These are phyloP conservation scores for Cyphomyrus plagiostoma DNA, from an alignment of 2,113 vertebrate genomes.

Conservation along the genomic window DNA sequence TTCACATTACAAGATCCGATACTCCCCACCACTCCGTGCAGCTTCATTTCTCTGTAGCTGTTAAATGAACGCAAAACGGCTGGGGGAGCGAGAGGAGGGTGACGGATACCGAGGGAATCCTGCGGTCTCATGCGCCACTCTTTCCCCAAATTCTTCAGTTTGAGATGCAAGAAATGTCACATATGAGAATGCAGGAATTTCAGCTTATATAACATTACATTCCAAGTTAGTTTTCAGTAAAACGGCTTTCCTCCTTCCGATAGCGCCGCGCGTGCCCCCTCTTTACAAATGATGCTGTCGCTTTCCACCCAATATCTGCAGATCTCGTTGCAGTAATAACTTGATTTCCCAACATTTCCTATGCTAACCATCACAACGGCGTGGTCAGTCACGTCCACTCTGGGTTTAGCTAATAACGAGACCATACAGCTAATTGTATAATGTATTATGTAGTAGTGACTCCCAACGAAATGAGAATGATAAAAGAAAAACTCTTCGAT, in stretches of 20 bases:
- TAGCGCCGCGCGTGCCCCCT: background rate
- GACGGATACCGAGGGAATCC: background rate
- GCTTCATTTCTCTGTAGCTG: background rate
- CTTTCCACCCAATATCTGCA: background rate
- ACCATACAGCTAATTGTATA: background rate
- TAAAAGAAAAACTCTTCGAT: background rate
- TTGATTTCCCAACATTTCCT: background rate
- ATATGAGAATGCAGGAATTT: background rate
- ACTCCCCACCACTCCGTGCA: background rate
- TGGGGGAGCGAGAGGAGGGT: background rate
- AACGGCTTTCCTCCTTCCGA: background rate
- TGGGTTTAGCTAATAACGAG: background rate
- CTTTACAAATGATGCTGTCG: background rate
- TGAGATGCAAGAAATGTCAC: background rate
- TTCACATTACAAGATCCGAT: background rate
- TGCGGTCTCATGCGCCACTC: background rate
- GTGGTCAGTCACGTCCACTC: background rate
- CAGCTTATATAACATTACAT: background rate
- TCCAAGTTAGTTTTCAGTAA: background rate
- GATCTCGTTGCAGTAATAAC: background rate
- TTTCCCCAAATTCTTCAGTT: background rate
- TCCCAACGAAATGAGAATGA: background rate
- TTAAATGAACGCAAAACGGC: conserved; percentile 22
- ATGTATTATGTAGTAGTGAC: background rate
- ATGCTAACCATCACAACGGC: background rate